Evolutionary conservation across 2,888 invertebrate genomes (phyloP).

Genomic region (Bruchidius siliquastri): DNA sequence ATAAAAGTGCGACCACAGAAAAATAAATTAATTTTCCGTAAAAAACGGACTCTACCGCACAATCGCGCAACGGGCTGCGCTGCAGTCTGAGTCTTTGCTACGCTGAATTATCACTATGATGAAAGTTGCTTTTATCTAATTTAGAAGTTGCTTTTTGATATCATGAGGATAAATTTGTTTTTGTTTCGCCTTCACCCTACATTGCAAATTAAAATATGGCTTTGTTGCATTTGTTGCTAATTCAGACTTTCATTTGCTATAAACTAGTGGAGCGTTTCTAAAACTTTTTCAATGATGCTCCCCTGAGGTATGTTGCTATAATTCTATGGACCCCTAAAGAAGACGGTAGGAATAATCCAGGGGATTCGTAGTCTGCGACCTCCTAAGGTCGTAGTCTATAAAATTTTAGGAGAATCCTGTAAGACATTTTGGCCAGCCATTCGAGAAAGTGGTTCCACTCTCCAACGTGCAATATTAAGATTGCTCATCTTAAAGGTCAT

Average conservation of each 20-base stretch:
- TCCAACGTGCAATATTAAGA: too few species aligned
- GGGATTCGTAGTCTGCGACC: too few species aligned
- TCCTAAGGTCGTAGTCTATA: too few species aligned
- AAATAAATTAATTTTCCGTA: constrained; percentile 38
- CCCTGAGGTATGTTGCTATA: too few species aligned
- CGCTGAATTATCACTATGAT: constrained; percentile 36
- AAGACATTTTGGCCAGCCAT: too few species aligned
- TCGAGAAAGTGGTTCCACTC: too few species aligned
- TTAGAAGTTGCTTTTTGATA: constrained; percentile 38
- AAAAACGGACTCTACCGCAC: constrained; percentile 21
- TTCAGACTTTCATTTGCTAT: neutral
- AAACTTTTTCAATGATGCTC: too few species aligned
- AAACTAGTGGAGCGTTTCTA: too few species aligned
- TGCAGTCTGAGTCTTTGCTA: neutral
- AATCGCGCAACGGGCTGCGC: constrained; percentile 26
- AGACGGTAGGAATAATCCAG: too few species aligned
- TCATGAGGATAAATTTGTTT: constrained; percentile 20
- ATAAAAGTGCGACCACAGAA: constrained; percentile 35
- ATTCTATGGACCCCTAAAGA: too few species aligned
- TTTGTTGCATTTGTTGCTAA: neutral
- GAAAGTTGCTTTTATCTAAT: constrained; percentile 44
- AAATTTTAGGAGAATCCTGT: too few species aligned
- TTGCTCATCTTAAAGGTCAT: too few species aligned
- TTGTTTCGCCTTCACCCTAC: neutral
- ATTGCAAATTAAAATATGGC: neutral